phyloP scores from a whole-genome alignment of 1,140 invertebrate genomes.

The Brachionus rotundiformis region DNA sequence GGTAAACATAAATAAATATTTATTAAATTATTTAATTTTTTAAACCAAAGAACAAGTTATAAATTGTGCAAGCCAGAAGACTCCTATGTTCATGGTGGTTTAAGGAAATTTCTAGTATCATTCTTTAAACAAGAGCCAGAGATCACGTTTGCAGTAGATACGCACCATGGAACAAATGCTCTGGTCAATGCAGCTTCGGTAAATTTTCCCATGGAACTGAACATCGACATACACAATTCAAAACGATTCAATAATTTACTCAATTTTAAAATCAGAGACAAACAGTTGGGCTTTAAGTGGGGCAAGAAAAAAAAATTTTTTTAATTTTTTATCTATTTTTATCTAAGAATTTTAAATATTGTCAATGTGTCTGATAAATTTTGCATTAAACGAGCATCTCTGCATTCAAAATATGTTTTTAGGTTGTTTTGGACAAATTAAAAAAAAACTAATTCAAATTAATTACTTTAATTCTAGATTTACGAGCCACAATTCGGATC shows the following conservation, averaged over 20 bases:
- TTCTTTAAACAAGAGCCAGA: constrained; percentile 33
- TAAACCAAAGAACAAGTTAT: not conserved
- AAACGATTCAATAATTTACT: not conserved
- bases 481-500: not conserved
- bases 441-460: not conserved
- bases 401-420: constrained; percentile 17
- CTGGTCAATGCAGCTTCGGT: not conserved
- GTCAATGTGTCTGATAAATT: constrained; percentile 8
- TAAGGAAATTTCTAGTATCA: not conserved
- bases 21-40: not conserved
- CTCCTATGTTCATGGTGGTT: not conserved
- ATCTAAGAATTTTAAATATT: not conserved
- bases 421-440: not conserved
- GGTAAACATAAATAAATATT: too few relatives aligned
- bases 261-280: constrained; percentile 13
- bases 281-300: not conserved
- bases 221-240: constrained; percentile 16
- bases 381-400: not conserved
- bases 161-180: constrained; percentile 3
- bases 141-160: not conserved
- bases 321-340: not conserved
- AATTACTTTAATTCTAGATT: constrained; percentile 4
- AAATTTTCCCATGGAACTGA: not conserved
- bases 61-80: not conserved
- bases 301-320: not conserved